Evolutionary conservation across 2,797 vertebrate species (phyloP), one percentile per base, ranked within the genome.

Genomic region (Argya squamiceps): DNA sequence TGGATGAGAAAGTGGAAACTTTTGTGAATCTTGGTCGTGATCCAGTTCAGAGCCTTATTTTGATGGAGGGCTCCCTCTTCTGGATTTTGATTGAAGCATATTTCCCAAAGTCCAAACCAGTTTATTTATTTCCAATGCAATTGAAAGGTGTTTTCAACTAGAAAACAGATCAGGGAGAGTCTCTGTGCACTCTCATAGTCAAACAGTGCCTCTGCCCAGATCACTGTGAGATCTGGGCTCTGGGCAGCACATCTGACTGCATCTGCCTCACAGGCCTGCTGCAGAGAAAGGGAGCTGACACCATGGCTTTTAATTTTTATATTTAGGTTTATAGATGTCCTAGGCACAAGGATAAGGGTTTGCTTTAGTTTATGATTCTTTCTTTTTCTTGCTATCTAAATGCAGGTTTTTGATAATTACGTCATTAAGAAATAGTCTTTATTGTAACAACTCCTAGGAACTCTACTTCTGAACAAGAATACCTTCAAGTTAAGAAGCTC

Each of bases 41-140:
- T 47, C 73, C 89, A 97, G 55, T 50, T 30, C 30, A 43, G 19
- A 37, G 58, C 84, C 63, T 97, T 96, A 46, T 49, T 90, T 89
- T 94, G 94, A 95, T 80, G 65, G 69, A 97, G 97, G 76, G 96
- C 97, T 94, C 97, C 98, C 97, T 96, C 97, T 98, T 81, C 97
- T 97, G 98, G 97, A 75, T 59, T 65, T 82, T 68, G 59, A 77
- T 60, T 75, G 91, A 82, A 93, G 58, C 21, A 2, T 65, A 43
- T 34, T 78, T 95, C 67, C 84, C 34, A 0, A 41, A 71, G 29
- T 56, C 62, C 58, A 36, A 74, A 37, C 5, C 3, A 2, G 7
- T 67, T 71, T 41, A 4, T 41, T 76, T 81, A 32, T 76, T 36
- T 8, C 29, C 59, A 43, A 2, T 6, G 53, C 5, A 39, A 47